Conservation (phyloP, 2,888 invertebrate genomes). For the Gastrophysa polygoni region DNA sequence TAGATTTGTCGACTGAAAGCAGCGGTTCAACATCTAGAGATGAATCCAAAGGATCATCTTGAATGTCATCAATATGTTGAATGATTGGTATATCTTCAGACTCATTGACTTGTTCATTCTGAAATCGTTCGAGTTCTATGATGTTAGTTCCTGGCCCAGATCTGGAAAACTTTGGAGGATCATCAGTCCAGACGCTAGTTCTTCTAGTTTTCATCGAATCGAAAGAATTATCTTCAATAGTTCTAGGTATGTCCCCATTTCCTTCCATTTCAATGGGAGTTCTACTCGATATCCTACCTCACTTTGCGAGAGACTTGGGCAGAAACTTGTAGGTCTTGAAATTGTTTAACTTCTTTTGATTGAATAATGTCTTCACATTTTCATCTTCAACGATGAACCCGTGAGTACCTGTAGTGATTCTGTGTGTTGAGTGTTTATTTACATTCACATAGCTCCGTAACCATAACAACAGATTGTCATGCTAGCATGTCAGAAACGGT, state of each 20-base stretch:
- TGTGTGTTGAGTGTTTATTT: no score
- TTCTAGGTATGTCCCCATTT: slow-evolving; percentile 37
- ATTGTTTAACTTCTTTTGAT: no score
- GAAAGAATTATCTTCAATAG: slow-evolving; percentile 32
- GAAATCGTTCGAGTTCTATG: slow-evolving; percentile 65
- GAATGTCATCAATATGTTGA: slow-evolving; percentile 77
- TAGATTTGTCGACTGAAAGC: slow-evolving; percentile 70
- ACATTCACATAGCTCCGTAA: no score
- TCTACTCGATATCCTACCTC: slow-evolving; percentile 48
- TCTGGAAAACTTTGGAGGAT: slow-evolving; percentile 58
- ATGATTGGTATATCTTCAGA: slow-evolving; percentile 72
- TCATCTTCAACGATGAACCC: no score
- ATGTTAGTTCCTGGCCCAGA: slow-evolving; percentile 55
- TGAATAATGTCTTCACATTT: no score
- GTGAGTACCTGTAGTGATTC: no score
- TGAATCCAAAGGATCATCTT: slow-evolving; percentile 67
- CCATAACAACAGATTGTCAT: no score
- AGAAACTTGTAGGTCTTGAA: no score
- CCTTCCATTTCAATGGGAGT: slow-evolving; percentile 38
- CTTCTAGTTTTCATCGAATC: slow-evolving; percentile 62
- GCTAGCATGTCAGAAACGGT: no score
- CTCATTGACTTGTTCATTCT: slow-evolving; percentile 53
- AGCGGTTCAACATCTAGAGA: slow-evolving; percentile 69
- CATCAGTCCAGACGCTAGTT: slow-evolving; percentile 71
- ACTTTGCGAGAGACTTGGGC: slow-evolving; percentile 40